These are phyloP conservation scores for Synergus laeviventris DNA, from an alignment of 2,888 invertebrate species.

Conservation along the genomic window DNA sequence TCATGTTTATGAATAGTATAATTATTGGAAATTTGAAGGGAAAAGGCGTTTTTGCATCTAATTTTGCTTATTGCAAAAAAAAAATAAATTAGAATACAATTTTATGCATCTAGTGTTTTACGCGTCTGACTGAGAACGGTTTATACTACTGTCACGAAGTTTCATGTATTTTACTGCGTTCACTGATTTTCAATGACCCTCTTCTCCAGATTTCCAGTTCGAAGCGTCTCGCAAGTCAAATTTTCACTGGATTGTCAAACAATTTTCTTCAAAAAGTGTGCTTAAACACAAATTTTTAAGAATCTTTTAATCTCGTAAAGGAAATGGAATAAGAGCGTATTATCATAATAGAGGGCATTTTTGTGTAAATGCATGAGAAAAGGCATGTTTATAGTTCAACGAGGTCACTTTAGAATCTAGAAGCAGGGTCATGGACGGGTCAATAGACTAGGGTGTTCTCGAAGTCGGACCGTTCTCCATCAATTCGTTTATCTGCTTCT, in stretches of 20 bases:
- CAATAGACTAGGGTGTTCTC: slow-evolving; percentile 42
- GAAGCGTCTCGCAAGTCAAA: too few species aligned
- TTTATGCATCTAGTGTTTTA: slow-evolving; percentile 8
- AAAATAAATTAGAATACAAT: slow-evolving; percentile 8
- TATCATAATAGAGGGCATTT: background rate
- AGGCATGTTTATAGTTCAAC: background rate
- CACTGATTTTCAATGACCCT: too few species aligned
- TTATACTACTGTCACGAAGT: slow-evolving; percentile 39
- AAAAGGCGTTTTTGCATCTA: background rate
- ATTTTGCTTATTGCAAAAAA: background rate
- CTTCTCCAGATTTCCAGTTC: too few species aligned
- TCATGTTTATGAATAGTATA: slow-evolving; percentile 7
- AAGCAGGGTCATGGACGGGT: slow-evolving; percentile 41
- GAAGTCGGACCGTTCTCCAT: slow-evolving; percentile 38
- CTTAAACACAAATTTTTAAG: too few species aligned
- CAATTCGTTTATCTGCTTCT: slow-evolving; percentile 30
- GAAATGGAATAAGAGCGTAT: background rate
- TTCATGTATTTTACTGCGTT: slow-evolving; percentile 7
- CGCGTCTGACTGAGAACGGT: slow-evolving; percentile 33
- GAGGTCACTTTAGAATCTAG: slow-evolving; percentile 32
- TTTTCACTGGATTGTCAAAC: background rate
- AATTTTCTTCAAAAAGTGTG: too few species aligned
- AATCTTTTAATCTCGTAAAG: background rate
- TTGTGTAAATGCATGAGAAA: background rate
- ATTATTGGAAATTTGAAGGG: background rate